Evolutionary conservation across 2,113 vertebrate genomes (phyloP).

Genomic region (Drymodes brunneopygia): DNA sequence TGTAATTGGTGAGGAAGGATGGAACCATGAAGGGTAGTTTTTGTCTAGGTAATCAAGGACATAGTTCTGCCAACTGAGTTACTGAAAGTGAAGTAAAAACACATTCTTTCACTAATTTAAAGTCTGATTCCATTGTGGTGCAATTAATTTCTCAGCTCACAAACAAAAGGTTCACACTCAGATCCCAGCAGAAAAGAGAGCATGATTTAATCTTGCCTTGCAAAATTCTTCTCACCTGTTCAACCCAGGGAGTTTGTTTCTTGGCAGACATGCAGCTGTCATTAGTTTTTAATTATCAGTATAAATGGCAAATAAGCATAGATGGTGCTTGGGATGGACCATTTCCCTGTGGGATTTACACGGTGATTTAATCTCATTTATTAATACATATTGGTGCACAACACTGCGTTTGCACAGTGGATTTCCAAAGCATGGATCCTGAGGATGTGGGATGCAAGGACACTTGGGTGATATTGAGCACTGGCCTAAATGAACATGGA

Average conservation of each 20-base stretch:
- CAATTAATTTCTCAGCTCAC: conserved; percentile 40
- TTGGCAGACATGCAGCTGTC: background rate
- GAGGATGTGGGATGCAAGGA: background rate
- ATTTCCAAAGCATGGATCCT: background rate
- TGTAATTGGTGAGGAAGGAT: background rate
- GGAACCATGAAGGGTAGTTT: background rate
- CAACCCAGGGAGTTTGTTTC: conserved; percentile 2
- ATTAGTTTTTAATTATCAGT: conserved; percentile 26
- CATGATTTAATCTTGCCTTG: conserved; percentile 1
- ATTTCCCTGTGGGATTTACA: background rate
- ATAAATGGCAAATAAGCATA: background rate
- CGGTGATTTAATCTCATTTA: background rate
- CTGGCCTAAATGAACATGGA: background rate
- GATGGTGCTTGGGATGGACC: background rate
- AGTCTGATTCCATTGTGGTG: background rate
- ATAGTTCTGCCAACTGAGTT: background rate
- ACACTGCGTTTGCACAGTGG: background rate
- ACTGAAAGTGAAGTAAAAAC: background rate
- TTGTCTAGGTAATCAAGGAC: background rate
- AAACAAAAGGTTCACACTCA: background rate
- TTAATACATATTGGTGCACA: background rate
- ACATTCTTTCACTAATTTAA: background rate
- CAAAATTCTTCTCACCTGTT: background rate
- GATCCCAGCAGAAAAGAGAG: background rate
- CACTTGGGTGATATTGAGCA: background rate